phyloP scores from a whole-genome alignment of 2,113 vertebrate species.

The Rhinoptilus africanus region DNA sequence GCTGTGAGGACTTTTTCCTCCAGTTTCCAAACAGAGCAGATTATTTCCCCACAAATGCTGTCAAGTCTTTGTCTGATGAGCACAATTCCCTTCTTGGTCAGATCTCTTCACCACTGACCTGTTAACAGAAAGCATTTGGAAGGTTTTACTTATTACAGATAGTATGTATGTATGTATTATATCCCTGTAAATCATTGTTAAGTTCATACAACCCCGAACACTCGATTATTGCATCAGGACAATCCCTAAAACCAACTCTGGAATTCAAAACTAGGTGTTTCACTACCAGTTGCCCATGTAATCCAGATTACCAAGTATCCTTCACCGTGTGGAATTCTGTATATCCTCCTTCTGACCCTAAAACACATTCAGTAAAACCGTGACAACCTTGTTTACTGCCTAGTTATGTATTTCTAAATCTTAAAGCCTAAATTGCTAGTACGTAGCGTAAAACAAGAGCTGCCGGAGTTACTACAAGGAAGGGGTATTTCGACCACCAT shows the following conservation, averaged over 20 bases:
- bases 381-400: background rate
- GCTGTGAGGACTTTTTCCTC: constrained; percentile 49
- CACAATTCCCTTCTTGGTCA: constrained; percentile 17
- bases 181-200: background rate
- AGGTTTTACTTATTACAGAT: background rate
- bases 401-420: background rate
- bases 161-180: background rate
- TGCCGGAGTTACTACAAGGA: background rate
- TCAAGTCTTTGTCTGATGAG: background rate
- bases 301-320: background rate
- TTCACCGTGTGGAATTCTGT: background rate
- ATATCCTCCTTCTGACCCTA: background rate
- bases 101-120: background rate
- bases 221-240: background rate
- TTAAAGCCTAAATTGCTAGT: background rate
- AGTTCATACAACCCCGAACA: background rate
- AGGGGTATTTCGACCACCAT: background rate
- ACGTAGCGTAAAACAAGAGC: background rate
- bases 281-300: background rate
- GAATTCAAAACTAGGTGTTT: background rate
- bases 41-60: background rate
- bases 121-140: background rate
- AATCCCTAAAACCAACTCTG: background rate
- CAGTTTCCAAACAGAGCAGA: background rate
- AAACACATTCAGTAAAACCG: background rate